Percentiles rank a stretch among this genome's conserved stretches.
Evolutionary conservation across 2,888 invertebrate genomes (phyloP).

Genomic region (Apoderus coryli): DNA sequence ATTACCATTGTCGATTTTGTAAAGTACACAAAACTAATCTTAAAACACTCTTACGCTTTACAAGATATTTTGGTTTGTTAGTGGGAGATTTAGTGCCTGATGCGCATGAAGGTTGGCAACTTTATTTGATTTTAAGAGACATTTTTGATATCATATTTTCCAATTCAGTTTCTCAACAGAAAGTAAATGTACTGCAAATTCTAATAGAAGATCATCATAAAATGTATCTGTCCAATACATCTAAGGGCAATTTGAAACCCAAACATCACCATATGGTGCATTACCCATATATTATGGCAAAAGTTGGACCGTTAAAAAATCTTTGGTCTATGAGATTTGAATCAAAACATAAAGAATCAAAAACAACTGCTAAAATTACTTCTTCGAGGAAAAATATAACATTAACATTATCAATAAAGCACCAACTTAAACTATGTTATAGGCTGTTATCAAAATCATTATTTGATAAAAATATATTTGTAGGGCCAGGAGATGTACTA

Average conservation of each 20-base stretch:
- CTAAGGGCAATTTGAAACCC: slow-evolving; percentile 10
- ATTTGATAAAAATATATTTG: too few species aligned
- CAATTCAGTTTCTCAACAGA: neutral
- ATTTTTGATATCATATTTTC: slow-evolving; percentile 6
- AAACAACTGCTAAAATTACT: slow-evolving; percentile 7
- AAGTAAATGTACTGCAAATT: slow-evolving; percentile 2
- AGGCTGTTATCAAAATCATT: too few species aligned
- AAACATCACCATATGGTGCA: slow-evolving; percentile 14
- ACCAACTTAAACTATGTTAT: too few species aligned
- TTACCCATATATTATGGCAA: slow-evolving; percentile 12
- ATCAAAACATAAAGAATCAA: slow-evolving; percentile 9
- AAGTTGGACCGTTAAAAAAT: slow-evolving; percentile 11
- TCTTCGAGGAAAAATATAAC: too few species aligned
- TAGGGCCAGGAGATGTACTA: too few species aligned
- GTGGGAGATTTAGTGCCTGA: slow-evolving; percentile 16
- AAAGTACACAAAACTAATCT: slow-evolving; percentile 14
- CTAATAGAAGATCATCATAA: slow-evolving; percentile 12
- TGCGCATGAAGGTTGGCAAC: too few species aligned
- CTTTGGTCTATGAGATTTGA: slow-evolving; percentile 13
- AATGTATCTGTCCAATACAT: slow-evolving; percentile 6
- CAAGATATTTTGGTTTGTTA: slow-evolving; percentile 14
- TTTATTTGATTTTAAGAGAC: slow-evolving; percentile 8
- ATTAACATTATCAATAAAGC: too few species aligned
- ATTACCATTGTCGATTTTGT: slow-evolving; percentile 21
- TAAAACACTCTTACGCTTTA: slow-evolving; percentile 13